A percentile compares a stretch with the other conserved stretches of the same genome.
These are phyloP conservation scores for Phoxinus dragarum DNA, from an alignment of 2,797 vertebrate genomes.

Conservation along the genomic window DNA sequence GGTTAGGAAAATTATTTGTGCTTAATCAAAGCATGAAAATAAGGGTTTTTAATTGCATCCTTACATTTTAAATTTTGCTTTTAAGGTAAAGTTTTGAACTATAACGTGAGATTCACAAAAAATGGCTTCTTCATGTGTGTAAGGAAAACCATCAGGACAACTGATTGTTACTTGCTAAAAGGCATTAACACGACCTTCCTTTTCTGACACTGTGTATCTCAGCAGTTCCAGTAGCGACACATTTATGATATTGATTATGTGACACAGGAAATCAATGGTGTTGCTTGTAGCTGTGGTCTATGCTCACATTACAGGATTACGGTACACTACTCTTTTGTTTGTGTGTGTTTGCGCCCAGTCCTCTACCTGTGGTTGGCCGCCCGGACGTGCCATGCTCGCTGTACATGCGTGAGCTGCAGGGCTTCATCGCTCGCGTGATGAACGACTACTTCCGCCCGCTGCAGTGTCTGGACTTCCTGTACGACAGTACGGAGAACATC, in stretches of 20 bases:
- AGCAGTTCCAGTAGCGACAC: background rate
- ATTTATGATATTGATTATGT: slow-evolving; percentile 39
- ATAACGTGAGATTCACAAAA: background rate
- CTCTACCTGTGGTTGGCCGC: slow-evolving; percentile 79
- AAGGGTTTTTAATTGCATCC: background rate
- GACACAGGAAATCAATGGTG: slow-evolving; percentile 31
- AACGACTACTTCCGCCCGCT: slow-evolving; percentile 92
- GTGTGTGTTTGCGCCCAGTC: slow-evolving; percentile 69
- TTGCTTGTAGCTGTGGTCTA: slow-evolving; percentile 6
- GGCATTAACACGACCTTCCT: background rate
- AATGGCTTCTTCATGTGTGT: background rate
- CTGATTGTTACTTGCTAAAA: background rate
- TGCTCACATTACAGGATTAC: slow-evolving; percentile 16
- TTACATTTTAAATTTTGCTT: background rate
- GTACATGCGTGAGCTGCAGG: slow-evolving; percentile 98
- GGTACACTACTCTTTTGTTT: slow-evolving; percentile 10
- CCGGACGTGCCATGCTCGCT: slow-evolving; percentile 93
- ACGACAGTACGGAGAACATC: slow-evolving; percentile 88
- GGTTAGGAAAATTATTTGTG: background rate
- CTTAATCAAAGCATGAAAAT: background rate
- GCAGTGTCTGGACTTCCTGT: slow-evolving; percentile 93
- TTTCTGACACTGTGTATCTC: slow-evolving; percentile 4
- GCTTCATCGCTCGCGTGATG: slow-evolving; percentile 92
- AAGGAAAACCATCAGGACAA: background rate
- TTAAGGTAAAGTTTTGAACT: background rate